These are phyloP conservation scores for Himalopsyche tibetana DNA, from an alignment of 2,888 invertebrate species.

Conservation along the genomic window DNA sequence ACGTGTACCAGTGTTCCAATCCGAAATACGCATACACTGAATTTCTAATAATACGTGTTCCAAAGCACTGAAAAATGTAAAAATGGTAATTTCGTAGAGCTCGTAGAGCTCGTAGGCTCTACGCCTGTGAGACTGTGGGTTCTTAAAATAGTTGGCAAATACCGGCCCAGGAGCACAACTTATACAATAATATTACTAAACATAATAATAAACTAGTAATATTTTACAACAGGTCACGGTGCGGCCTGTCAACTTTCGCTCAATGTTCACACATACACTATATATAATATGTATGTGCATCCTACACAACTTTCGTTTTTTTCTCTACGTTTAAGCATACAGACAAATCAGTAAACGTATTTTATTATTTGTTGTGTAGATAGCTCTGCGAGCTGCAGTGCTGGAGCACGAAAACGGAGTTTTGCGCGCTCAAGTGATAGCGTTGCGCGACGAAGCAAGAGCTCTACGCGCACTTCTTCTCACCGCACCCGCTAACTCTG, in stretches of 20 bases:
- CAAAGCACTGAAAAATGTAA: too few relatives aligned
- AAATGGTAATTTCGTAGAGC: too few relatives aligned
- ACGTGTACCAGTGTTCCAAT: neutral
- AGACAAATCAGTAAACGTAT: neutral
- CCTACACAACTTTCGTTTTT: too few relatives aligned
- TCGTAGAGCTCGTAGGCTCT: too few relatives aligned
- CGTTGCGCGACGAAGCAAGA: constrained; percentile 87
- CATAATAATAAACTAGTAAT: too few relatives aligned
- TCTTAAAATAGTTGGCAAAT: too few relatives aligned
- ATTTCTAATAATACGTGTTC: too few relatives aligned
- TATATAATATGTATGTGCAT: too few relatives aligned
- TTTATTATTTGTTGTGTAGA: constrained; percentile 72
- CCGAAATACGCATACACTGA: neutral
- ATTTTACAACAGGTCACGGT: neutral
- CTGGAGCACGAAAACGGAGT: constrained; percentile 93
- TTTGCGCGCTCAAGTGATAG: constrained; percentile 87
- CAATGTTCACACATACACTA: neutral
- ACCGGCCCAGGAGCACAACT: too few relatives aligned
- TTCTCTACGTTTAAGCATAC: too few relatives aligned
- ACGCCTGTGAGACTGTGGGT: too few relatives aligned
- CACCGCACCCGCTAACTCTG: neutral
- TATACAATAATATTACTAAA: too few relatives aligned
- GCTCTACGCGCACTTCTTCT: constrained; percentile 72
- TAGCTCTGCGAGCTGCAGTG: constrained; percentile 89
- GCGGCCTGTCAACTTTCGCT: neutral